Percentiles rank a stretch among this genome's conserved stretches.
phyloP scores from a whole-genome alignment of 2,888 invertebrate species.

The Troides oblongomaculatus region DNA sequence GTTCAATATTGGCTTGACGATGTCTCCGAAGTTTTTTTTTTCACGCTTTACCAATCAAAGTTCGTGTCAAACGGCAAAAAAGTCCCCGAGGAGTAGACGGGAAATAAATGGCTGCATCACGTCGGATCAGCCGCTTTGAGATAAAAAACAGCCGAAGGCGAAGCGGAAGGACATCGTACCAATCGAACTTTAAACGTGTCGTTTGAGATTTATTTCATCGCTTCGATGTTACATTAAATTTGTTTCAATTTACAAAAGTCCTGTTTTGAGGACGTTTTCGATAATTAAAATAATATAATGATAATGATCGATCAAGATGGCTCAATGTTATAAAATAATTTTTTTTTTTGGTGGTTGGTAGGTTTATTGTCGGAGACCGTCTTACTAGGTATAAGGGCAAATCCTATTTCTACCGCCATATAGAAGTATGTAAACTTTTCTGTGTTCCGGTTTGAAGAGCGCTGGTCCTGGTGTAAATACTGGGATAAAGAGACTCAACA shows the following conservation, averaged over 20 bases:
- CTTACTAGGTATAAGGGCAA: too few relatives aligned
- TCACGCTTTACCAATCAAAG: constrained; percentile 34
- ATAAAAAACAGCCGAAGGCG: constrained; percentile 20
- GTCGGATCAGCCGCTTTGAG: constrained; percentile 25
- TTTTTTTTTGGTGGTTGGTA: too few relatives aligned
- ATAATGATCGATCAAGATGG: background rate
- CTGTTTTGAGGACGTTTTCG: background rate
- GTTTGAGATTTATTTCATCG: constrained; percentile 18
- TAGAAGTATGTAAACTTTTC: too few relatives aligned
- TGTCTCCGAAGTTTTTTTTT: constrained; percentile 29
- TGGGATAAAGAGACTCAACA: too few relatives aligned
- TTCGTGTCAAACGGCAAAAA: constrained; percentile 32
- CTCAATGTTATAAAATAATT: background rate
- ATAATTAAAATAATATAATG: too few relatives aligned
- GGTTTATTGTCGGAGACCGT: too few relatives aligned
- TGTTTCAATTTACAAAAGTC: background rate
- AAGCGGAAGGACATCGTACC: constrained; percentile 18
- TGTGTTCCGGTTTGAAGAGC: too few relatives aligned
- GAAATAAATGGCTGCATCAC: constrained; percentile 33
- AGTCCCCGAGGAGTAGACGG: constrained; percentile 31
- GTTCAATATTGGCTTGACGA: constrained; percentile 30
- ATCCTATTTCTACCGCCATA: too few relatives aligned
- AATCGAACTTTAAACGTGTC: constrained; percentile 24
- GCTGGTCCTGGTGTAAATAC: too few relatives aligned
- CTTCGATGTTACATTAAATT: background rate